Evolutionary conservation across 2,113 vertebrate species (phyloP).

Genomic region (Odobenus rosmarus): DNA sequence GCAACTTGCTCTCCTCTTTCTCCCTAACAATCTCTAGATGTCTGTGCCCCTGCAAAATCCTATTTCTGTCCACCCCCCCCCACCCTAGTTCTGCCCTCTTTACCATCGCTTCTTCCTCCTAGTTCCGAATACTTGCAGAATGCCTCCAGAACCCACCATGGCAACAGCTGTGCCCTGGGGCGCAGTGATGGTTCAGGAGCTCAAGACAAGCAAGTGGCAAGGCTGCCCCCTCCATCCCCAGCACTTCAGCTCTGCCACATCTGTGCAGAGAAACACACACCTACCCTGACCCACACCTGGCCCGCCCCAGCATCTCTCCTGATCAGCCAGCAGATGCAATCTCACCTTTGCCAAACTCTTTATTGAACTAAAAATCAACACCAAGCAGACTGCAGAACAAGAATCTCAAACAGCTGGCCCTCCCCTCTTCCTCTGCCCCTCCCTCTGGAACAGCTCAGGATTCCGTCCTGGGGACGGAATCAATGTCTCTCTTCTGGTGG

Average conservation of each 20-base stretch:
- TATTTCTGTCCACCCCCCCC: background rate
- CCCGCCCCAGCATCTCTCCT: background rate
- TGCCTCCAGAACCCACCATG: background rate
- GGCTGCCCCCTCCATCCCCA: background rate
- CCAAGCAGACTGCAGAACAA: constrained; percentile 5
- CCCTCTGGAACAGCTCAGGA: background rate
- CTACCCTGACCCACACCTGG: background rate
- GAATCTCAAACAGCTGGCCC: background rate
- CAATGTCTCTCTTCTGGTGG: background rate
- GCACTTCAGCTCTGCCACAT: background rate
- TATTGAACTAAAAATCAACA: constrained; percentile 72
- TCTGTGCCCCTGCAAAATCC: background rate
- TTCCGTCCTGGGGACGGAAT: background rate
- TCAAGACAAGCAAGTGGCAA: background rate
- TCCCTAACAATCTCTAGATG: background rate
- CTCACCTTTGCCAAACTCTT: constrained; percentile 66
- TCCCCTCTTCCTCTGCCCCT: background rate
- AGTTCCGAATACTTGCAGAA: constrained; percentile 27
- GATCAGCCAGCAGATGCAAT: background rate
- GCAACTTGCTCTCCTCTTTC: background rate
- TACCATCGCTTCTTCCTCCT: background rate
- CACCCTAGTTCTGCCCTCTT: background rate
- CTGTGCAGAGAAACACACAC: background rate
- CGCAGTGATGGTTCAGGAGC: background rate
- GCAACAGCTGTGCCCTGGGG: background rate